These are phyloP conservation scores for Osmerus eperlanus DNA, from an alignment of 2,113 vertebrate species.

Conservation along the genomic window DNA sequence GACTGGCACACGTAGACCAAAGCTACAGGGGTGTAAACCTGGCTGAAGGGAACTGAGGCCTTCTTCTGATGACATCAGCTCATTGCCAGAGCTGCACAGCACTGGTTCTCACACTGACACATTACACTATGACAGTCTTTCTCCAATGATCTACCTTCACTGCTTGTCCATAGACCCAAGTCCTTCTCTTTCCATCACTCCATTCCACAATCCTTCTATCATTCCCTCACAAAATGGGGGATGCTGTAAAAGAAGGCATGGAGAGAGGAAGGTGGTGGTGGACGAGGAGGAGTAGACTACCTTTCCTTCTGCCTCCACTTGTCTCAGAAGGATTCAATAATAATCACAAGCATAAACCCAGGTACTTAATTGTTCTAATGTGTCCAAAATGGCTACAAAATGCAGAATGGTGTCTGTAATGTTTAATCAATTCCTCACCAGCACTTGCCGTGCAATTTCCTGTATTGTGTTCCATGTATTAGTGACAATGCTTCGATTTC, in stretches of 20 bases:
- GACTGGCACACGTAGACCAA: too few species aligned
- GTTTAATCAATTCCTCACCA: neutral
- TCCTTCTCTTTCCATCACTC: neutral
- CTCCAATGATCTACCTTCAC: neutral
- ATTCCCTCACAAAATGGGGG: neutral
- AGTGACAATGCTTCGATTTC: constrained; percentile 11
- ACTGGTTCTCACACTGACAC: too few species aligned
- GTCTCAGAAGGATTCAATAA: neutral
- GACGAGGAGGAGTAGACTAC: neutral
- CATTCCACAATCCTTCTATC: neutral
- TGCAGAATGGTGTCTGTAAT: neutral
- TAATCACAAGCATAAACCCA: neutral
- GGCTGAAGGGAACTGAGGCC: too few species aligned
- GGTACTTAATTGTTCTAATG: neutral
- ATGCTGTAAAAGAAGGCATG: neutral
- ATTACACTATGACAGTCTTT: neutral
- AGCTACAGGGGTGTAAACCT: too few species aligned
- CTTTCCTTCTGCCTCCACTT: neutral
- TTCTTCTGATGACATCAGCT: too few species aligned
- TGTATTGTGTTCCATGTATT: neutral
- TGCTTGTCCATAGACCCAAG: neutral
- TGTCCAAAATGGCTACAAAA: neutral
- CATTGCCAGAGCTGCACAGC: too few species aligned
- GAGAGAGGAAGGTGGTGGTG: neutral
- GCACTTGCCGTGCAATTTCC: neutral